These are phyloP conservation scores for Aphelenchoides avenae DNA, from an alignment of 1,140 invertebrate species.

Conservation along the genomic window DNA sequence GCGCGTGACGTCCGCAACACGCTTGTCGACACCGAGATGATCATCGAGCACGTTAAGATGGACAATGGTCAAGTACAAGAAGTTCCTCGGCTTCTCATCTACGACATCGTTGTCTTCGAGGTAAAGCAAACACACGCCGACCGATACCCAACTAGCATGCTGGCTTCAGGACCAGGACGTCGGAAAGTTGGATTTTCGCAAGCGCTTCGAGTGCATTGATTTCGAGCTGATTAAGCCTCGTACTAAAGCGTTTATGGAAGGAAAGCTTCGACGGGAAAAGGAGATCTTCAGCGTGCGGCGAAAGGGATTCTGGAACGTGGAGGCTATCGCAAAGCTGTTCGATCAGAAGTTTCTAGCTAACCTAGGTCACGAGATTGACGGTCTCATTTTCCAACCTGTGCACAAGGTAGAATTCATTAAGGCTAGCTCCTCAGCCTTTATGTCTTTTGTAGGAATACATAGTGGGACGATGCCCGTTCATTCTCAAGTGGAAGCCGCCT, in stretches of 20 bases:
- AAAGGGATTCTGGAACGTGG: conserved; percentile 68
- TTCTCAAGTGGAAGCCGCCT: conserved; percentile 95
- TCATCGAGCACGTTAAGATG: conserved; percentile 81
- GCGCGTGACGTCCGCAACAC: conserved; percentile 66
- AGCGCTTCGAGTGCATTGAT: conserved; percentile 72
- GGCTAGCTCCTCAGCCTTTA: not conserved
- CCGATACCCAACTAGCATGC: not conserved
- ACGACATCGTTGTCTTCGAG: conserved; percentile 85
- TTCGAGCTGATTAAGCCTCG: conserved; percentile 70
- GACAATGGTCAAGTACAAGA: conserved; percentile 65
- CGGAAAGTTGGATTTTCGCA: conserved; percentile 72
- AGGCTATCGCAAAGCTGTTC: conserved; percentile 69
- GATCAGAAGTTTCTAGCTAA: conserved; percentile 78
- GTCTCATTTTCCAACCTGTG: conserved; percentile 91
- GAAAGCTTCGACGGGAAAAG: conserved; percentile 64
- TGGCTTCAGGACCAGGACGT: conserved; percentile 69
- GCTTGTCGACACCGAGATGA: conserved; percentile 89
- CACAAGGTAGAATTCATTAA: conserved; percentile 63
- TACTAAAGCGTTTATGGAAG: conserved; percentile 71
- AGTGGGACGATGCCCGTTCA: conserved; percentile 74
- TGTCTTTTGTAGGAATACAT: conserved; percentile 70
- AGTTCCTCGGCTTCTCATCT: conserved; percentile 82
- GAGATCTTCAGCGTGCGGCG: conserved; percentile 70
- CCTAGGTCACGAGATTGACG: conserved; percentile 89
- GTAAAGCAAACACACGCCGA: conserved; percentile 49